Evolutionary conservation across 2,888 invertebrate species (phyloP).

Genomic region (Theretra japonica): DNA sequence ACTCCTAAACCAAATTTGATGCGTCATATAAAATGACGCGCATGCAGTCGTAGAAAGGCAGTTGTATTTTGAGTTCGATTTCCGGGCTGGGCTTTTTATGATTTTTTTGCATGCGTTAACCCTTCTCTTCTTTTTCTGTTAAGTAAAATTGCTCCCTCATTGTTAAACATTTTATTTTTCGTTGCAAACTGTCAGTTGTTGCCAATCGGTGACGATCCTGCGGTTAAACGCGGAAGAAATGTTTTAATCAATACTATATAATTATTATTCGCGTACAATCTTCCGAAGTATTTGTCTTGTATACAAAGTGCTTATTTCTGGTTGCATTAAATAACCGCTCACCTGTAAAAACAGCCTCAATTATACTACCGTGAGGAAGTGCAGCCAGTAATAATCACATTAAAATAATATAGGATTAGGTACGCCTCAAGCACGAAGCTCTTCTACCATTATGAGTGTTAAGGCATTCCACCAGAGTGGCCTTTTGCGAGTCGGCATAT

Average conservation of each 20-base stretch:
- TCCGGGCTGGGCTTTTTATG: too few relatives aligned
- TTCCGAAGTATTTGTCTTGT: neutral
- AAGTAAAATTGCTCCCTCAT: too few relatives aligned
- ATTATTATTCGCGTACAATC: slow-evolving; percentile 9
- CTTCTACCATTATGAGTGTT: too few relatives aligned
- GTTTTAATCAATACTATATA: neutral
- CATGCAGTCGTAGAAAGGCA: neutral
- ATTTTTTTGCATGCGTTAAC: too few relatives aligned
- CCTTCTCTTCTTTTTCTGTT: too few relatives aligned
- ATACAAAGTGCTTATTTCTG: slow-evolving; percentile 2
- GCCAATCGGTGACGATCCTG: neutral
- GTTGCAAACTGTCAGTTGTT: neutral
- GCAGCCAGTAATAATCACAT: neutral
- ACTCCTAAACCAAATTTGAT: neutral
- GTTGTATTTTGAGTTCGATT: too few relatives aligned
- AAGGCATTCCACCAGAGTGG: too few relatives aligned
- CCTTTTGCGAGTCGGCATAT: too few relatives aligned
- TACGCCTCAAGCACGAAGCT: too few relatives aligned
- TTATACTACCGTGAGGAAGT: neutral
- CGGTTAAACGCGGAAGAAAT: slow-evolving; percentile 8
- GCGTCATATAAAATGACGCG: neutral
- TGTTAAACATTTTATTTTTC: too few relatives aligned
- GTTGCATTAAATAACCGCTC: slow-evolving; percentile 1
- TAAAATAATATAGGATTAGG: too few relatives aligned
- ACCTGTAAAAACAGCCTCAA: neutral